phyloP scores from a whole-genome alignment of 2,797 vertebrate species.

The Pangasius krempfi region DNA sequence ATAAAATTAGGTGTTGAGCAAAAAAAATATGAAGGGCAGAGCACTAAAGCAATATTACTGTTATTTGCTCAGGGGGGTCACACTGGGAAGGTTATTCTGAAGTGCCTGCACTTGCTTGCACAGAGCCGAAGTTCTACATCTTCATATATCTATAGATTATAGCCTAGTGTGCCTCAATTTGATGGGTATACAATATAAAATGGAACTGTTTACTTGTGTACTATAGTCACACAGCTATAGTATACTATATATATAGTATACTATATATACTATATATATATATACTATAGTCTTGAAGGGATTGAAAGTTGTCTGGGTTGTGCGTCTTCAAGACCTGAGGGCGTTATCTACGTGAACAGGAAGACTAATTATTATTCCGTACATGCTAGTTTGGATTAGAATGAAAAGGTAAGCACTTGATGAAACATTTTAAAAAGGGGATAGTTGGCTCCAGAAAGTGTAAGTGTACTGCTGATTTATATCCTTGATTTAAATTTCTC shows the following conservation, averaged over 20 bases:
- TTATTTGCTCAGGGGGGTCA: neutral
- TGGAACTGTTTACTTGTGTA: constrained; percentile 1
- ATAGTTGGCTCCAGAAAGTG: neutral
- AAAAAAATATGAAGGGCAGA: neutral
- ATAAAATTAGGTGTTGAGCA: neutral
- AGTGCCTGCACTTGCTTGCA: neutral
- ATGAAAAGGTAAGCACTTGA: neutral
- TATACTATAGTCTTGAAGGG: neutral
- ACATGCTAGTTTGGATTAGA: neutral
- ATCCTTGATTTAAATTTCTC: neutral
- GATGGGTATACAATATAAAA: neutral
- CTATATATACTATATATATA: too few species aligned
- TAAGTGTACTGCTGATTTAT: neutral
- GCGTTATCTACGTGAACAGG: constrained; percentile 1
- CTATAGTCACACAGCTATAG: neutral
- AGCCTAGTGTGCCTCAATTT: neutral
- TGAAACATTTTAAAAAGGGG: neutral
- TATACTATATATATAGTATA: too few species aligned
- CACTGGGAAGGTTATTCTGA: constrained; percentile 1
- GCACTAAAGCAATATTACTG: neutral
- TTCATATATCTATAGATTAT: neutral
- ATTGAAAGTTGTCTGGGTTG: neutral
- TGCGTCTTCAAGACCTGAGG: neutral
- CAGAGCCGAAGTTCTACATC: neutral
- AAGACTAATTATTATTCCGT: constrained; percentile 2